Evolutionary conservation across 2,113 vertebrate genomes (phyloP), one percentile per base, ranked within the genome.

Genomic region (Serilophus lunatus): DNA sequence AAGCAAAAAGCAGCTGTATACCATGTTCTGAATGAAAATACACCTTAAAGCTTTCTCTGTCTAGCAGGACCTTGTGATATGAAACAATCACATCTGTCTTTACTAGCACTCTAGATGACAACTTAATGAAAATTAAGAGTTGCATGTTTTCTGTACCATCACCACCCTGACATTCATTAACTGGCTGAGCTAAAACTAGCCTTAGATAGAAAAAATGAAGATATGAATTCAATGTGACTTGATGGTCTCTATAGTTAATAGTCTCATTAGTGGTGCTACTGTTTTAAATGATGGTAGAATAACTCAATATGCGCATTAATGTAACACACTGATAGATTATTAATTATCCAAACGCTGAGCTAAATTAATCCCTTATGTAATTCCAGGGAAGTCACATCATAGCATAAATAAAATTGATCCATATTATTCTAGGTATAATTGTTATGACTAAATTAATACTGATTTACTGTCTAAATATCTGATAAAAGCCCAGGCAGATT

Each of bases 281-380:
- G 13, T 84, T 97, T 98, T 93, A 94, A 97, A 96, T 93, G 88
- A 97, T 83, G 65, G 68, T 66, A 90, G 75, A 97, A 95, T 96
- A 97, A 96, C 82, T 97, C 95, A 96, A 71, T 95, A 94, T 94
- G 81, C 83, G 94, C 82, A 85, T 68, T 95, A 94, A 93, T 77
- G 84, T 47, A 56, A 95, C 87, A 88, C 13, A 11, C 20, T 95
- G 92, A 94, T 93, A 95, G 95, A 95, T 97, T 95, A 95, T 95
- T 97, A 97, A 96, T 95, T 96, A 90, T 82, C 63, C 63, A 69
- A 88, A 91, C 66, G 33, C 16, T 57, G 81, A 81, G 88, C 29
- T 71, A 72, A 88, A 87, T 82, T 29, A 5, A 40, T 91, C 20
- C 9, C 8, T 91, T 88, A 60, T 42, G 42, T 84, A 87, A 92